Evolutionary conservation across 2,797 vertebrate genomes (phyloP), one percentile per base, ranked within the genome.

Genomic region (Accipiter badius): DNA sequence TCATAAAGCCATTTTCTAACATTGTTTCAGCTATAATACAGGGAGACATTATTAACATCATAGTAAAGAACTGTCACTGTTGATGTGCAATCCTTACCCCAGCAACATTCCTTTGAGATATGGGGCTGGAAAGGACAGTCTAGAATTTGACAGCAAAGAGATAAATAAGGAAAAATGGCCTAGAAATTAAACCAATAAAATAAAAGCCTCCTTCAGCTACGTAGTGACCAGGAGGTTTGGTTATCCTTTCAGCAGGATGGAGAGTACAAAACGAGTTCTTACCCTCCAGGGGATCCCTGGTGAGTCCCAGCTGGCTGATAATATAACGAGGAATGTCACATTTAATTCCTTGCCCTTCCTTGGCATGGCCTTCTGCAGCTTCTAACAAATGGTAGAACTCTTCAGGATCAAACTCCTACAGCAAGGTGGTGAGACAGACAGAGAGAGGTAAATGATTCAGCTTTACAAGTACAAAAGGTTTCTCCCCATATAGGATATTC

Each of bases 371-470:
- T 96, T 99, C 99, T 62, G 99, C 99, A 96, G 99, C 99, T 97
- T 99, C 99, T 96, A 99, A 97, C 95, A 99, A 97, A 96, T 99
- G 99, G 97, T 99, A 99, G 95, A 99, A 99, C 98, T 99, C 99
- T 97, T 99, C 99, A 6, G 99, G 99, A 94, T 99, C 99, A 98
- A 99, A 99, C 97, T 99, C 99, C 99, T 99, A 85, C 66, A 93
- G 76, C 33, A 85, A 89, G 61, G 72, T 33, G 17, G 63, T 3
- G 47, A 86, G 59, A 90, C 61, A 97, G 63, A 95, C 19, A 63
- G 35, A 90, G 31, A 89, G 37, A 40, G 25, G 29, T n/a, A 66
- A 66, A 88, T 39, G 39, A 72, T 58, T 40, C 59, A 55, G 87
- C 42, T 80, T 82, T 66, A 46, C 52, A 67, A 6, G 13, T 42